Conservation (phyloP, 2,113 vertebrate species). For the Apistogramma diplotaenia region DNA sequence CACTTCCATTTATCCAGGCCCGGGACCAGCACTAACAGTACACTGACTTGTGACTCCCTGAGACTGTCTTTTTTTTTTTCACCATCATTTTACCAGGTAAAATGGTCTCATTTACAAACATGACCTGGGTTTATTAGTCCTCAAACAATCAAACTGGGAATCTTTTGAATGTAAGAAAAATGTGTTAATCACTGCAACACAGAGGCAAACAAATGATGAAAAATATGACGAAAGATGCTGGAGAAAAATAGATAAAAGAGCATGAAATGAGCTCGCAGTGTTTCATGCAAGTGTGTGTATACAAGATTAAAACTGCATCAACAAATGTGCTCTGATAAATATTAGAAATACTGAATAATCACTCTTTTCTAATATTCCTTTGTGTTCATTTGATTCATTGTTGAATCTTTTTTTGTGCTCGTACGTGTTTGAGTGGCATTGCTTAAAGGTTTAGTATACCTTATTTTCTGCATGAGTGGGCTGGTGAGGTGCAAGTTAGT, state of each 20-base stretch:
- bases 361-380: neutral
- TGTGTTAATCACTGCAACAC: neutral
- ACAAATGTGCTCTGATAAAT: neutral
- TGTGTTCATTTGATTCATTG: neutral
- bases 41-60: neutral
- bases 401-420: neutral
- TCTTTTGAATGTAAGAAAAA: neutral
- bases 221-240: neutral
- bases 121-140: too few relatives aligned
- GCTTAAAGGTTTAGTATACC: neutral
- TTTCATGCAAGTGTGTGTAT: neutral
- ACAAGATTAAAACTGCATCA: neutral
- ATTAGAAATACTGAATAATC: neutral
- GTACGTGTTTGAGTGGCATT: conserved; percentile 7
- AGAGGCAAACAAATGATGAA: neutral
- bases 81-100: too few relatives aligned
- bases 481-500: neutral
- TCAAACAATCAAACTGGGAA: neutral
- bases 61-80: too few relatives aligned
- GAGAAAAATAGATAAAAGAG: neutral
- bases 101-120: too few relatives aligned
- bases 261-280: neutral
- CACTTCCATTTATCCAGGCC: neutral
- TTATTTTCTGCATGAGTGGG: conserved; percentile 18
- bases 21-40: neutral